phyloP scores from a whole-genome alignment of 2,888 invertebrate genomes.

The Atrina japonica region DNA sequence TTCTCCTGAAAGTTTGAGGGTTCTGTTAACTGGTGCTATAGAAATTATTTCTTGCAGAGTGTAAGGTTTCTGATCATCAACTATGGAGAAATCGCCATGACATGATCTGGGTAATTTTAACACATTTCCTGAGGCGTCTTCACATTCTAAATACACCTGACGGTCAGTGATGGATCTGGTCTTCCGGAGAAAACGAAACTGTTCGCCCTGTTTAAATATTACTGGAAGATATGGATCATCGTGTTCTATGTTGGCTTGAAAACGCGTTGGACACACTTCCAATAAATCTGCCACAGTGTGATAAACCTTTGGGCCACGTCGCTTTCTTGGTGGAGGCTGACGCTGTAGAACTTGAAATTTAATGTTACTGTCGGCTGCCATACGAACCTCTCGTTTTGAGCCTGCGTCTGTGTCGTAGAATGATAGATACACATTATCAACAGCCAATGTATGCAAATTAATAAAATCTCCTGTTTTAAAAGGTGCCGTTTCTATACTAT shows the following conservation, averaged over 20 bases:
- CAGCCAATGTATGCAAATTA: slow-evolving; percentile 60
- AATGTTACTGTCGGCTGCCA: slow-evolving; percentile 59
- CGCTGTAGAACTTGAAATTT: slow-evolving; percentile 63
- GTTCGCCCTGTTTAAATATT: slow-evolving; percentile 65
- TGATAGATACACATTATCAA: slow-evolving; percentile 58
- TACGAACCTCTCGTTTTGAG: slow-evolving; percentile 54
- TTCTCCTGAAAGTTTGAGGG: slow-evolving; percentile 58
- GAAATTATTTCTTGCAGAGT: slow-evolving; percentile 65
- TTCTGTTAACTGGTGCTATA: slow-evolving; percentile 63
- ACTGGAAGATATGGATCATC: slow-evolving; percentile 72
- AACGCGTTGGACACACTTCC: slow-evolving; percentile 67
- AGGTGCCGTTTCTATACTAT: slow-evolving; percentile 49
- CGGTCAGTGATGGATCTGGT: slow-evolving; percentile 51
- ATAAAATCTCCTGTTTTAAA: slow-evolving; percentile 64
- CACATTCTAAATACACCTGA: slow-evolving; percentile 60
- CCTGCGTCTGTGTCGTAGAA: slow-evolving; percentile 60
- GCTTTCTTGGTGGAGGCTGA: slow-evolving; percentile 47
- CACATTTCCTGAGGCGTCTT: slow-evolving; percentile 60
- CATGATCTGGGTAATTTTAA: slow-evolving; percentile 61
- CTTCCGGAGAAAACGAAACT: slow-evolving; percentile 62
- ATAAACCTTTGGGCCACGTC: slow-evolving; percentile 53
- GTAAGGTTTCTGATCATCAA: slow-evolving; percentile 61
- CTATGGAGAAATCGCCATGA: slow-evolving; percentile 64
- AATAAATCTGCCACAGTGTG: slow-evolving; percentile 66
- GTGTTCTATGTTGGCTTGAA: slow-evolving; percentile 64